Percentiles rank a stretch among this genome's conserved stretches.
phyloP scores from a whole-genome alignment of 2,113 vertebrate species.

The Myocastor coypus region DNA sequence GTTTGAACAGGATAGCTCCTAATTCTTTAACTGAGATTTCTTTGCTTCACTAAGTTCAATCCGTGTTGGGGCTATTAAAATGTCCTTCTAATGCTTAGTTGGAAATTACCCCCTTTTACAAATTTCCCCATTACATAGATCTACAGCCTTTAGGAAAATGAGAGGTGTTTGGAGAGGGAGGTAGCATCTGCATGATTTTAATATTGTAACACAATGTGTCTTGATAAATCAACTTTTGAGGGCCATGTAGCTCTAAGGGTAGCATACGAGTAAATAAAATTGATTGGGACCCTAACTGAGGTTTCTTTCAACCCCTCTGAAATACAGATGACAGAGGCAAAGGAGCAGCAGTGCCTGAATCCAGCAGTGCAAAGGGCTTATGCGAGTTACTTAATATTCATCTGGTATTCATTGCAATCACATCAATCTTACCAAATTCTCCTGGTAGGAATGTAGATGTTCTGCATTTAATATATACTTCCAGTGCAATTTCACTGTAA shows the following conservation, averaged over 20 bases:
- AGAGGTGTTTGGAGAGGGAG: conserved; percentile 35
- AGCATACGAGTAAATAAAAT: conserved; percentile 68
- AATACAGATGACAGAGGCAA: conserved; percentile 65
- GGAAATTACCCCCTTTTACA: conserved; percentile 73
- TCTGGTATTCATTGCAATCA: conserved; percentile 74
- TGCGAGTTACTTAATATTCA: conserved; percentile 79
- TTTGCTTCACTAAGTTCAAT: conserved; percentile 67
- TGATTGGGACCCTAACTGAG: conserved; percentile 54
- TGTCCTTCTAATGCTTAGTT: conserved; percentile 65
- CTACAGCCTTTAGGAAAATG: conserved; percentile 74
- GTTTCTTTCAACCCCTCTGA: conserved; percentile 50
- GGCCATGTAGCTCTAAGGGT: conserved; percentile 18
- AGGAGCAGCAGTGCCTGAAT: conserved; percentile 48
- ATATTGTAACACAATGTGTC: conserved; percentile 66
- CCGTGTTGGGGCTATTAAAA: conserved; percentile 71
- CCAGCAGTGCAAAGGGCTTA: conserved; percentile 62
- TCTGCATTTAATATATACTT: conserved; percentile 81
- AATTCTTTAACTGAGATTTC: conserved; percentile 64
- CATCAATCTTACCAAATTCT: conserved; percentile 81
- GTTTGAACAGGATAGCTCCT: neutral
- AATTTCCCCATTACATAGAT: conserved; percentile 63
- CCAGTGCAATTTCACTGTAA: conserved; percentile 83
- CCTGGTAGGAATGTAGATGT: conserved; percentile 73
- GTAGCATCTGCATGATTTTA: conserved; percentile 55
- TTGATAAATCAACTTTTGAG: conserved; percentile 69